Percentiles rank a stretch among this genome's conserved stretches.
Conservation (phyloP, 2,113 vertebrate genomes). For the Rhynchopsitta pachyrhyncha region DNA sequence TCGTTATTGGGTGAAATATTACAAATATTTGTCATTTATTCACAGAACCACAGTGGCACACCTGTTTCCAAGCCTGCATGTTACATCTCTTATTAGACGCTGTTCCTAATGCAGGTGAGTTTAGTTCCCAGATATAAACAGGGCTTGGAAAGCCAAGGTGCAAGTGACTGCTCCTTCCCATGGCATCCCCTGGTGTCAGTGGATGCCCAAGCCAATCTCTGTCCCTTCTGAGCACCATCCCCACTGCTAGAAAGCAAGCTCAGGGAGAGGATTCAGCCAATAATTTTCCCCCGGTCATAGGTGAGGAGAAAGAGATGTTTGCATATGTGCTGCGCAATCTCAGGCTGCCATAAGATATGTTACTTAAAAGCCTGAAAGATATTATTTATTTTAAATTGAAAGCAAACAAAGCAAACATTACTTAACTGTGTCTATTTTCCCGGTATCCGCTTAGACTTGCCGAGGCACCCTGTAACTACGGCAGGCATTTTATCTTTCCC, state of each 20-base stretch:
- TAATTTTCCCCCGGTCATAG: not conserved
- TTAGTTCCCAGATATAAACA: not conserved
- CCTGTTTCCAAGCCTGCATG: not conserved
- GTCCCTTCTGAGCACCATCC: not conserved
- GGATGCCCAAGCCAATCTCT: not conserved
- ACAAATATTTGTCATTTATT: not conserved
- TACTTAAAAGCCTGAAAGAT: not conserved
- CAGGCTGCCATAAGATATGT: not conserved
- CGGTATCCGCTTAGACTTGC: not conserved
- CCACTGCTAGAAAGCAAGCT: not conserved
- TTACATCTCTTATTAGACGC: not conserved
- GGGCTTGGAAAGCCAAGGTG: not conserved
- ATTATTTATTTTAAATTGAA: slow-evolving; percentile 45
- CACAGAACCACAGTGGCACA: not conserved
- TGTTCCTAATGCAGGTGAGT: not conserved
- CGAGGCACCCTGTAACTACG: not conserved
- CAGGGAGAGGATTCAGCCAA: not conserved
- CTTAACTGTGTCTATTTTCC: not conserved
- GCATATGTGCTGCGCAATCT: not conserved
- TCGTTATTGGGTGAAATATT: not conserved
- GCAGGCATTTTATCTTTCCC: slow-evolving; percentile 56
- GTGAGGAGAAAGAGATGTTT: not conserved
- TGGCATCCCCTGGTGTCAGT: not conserved
- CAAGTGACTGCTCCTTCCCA: not conserved
- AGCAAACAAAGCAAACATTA: slow-evolving; percentile 32